A percentile compares a stretch with the other conserved stretches of the same genome.
Evolutionary conservation across 1,140 invertebrate species (phyloP).

Genomic region (Globodera ellingtonae): DNA sequence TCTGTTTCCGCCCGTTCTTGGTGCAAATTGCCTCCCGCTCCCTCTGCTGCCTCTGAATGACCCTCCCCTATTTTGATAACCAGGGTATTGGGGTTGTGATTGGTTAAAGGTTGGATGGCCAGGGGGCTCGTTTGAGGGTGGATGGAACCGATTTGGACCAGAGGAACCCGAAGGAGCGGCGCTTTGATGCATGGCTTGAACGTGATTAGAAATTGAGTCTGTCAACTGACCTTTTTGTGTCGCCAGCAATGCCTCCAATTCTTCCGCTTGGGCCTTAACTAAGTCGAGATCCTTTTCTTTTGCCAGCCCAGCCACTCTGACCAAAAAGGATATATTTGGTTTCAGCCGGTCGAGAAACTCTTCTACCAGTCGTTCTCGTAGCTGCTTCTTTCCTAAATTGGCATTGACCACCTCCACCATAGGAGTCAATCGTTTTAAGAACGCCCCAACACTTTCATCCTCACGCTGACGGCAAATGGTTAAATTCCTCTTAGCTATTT

Average conservation of each 20-base stretch:
- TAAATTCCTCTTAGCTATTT: slow-evolving; percentile 3
- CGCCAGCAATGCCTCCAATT: slow-evolving; percentile 1
- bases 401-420: not conserved
- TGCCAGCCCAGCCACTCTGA: not conserved
- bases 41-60: no score
- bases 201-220: not conserved
- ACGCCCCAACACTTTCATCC: not conserved
- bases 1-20: not conserved
- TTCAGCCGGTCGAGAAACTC: slow-evolving; percentile 5
- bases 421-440: slow-evolving; percentile 12
- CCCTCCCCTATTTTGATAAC: no score
- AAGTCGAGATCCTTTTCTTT: not conserved
- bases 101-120: not conserved
- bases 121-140: not conserved
- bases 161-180: not conserved
- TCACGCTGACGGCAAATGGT: not conserved
- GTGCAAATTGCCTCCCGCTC: no score
- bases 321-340: not conserved
- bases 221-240: not conserved
- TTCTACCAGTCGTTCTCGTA: not conserved
- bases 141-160: not conserved
- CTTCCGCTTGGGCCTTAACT: not conserved
- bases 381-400: not conserved
- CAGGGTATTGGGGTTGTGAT: no score
- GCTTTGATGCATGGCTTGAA: not conserved